A percentile compares a stretch with the other conserved stretches of the same genome.
These are phyloP conservation scores for Agonopterix alstromeriana DNA, from an alignment of 2,888 invertebrate species.

Conservation along the genomic window DNA sequence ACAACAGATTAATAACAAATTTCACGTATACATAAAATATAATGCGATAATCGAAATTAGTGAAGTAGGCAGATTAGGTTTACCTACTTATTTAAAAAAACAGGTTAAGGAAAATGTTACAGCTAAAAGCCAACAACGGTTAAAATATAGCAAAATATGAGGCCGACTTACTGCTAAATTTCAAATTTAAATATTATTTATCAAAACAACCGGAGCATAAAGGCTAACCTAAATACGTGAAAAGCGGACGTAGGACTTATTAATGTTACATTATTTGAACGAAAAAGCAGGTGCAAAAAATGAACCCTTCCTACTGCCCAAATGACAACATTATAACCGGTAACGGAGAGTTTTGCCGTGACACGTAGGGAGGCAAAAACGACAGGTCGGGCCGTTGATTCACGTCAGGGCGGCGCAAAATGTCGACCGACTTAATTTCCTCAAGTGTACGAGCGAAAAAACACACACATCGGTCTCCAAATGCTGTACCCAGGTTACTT, in stretches of 20 bases:
- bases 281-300: conserved; percentile 47
- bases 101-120: too few relatives aligned
- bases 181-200: conserved; percentile 21
- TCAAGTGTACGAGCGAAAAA: conserved; percentile 4
- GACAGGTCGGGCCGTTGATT: conserved; percentile 12
- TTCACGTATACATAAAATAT: too few relatives aligned
- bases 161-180: neutral
- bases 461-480: neutral
- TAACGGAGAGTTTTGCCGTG: conserved; percentile 16
- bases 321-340: conserved; percentile 55
- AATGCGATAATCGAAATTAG: too few relatives aligned
- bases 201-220: conserved; percentile 31
- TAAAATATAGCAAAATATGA: too few relatives aligned
- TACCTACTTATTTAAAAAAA: too few relatives aligned
- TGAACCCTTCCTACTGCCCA: conserved; percentile 48
- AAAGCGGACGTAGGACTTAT: conserved; percentile 52
- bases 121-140: too few relatives aligned
- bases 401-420: conserved; percentile 9
- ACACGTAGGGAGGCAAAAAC: conserved; percentile 14
- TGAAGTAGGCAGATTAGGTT: too few relatives aligned
- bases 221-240: conserved; percentile 43
- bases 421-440: conserved; percentile 7
- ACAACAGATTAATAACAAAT: too few relatives aligned
- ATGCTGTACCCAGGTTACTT: too few relatives aligned
- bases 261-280: conserved; percentile 57